Base-by-base conservation (phyloP, 2,797 vertebrate genomes). In the Nasua narica region DNA sequence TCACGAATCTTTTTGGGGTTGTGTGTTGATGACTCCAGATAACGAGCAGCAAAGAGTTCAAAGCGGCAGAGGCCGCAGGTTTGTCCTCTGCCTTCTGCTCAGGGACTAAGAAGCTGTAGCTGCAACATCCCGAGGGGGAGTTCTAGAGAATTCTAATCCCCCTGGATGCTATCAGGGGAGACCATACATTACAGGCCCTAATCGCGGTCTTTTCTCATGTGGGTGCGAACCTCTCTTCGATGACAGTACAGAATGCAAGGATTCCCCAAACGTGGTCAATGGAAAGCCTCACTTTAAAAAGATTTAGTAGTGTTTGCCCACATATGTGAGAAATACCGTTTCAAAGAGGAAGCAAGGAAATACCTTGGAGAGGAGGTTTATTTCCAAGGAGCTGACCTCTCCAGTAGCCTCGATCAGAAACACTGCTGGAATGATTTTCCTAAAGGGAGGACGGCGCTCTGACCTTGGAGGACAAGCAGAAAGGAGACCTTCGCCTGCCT, bases 231-330 rank as follows among this genome's bases (percentile, higher is more conserved):
- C 25, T 88, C 85, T 48, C 43, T 48, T 32, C 1, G 32, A 7
- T 74, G 43, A 16, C 21, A 5, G 40, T 35, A 50, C 15, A 67
- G 67, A 37, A 48, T 60, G 32, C 25, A 52, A 65, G 78, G 10
- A 2, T 76, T 97, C 78, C 62, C 52, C 62, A 82, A 48, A 69
- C 70, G 56, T 83, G 96, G 69, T 85, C 77, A 78, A 67, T 93
- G 70, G 60, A 90, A 96, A 96, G 27, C 29, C 10, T 67, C 56
- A 65, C 27, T 88, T 43, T 37, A 16, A 78, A 81, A 93, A 92
- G 84, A 56, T 10, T 18, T 43, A 32, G 84, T 67, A 21, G n/a
- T 54, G 1, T 87, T 90, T 96, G 60, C 82, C 60, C 78, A 15
- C 32, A 48, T 23, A 27, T 3, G 15, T 37, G 60, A 67, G 84